Base-by-base conservation (phyloP, 2,888 invertebrate genomes). In the Deilephila elpenor region DNA sequence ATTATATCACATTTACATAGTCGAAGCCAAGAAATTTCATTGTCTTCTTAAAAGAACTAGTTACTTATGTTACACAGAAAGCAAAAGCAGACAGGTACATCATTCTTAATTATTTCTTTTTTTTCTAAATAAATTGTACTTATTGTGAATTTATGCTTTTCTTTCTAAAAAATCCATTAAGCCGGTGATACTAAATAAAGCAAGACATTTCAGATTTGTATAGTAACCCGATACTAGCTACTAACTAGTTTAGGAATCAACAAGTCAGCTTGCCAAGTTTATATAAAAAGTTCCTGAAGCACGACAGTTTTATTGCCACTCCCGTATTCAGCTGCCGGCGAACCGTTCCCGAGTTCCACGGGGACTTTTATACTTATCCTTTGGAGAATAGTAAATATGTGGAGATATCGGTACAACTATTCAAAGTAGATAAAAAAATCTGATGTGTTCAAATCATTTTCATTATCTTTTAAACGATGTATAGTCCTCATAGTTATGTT, bases 291-390 rank as follows among this genome's bases (percentile, higher is more conserved):
- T 71, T 74, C 19, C 44, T 32, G 29, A 34, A 64, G 8, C 19
- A 11, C 59, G 71, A 34, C 59, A 76, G 76, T 80, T 79, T 80
- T 80, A 79, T 77, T 78, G 75, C 80, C 75, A 73, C 80, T 77
- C 76, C 76, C 75, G 74, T 76, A 78, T 78, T 78, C 80, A 74
- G 75, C 75, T 71, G 75, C 70, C 72, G 74, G 75, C 77, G 75
- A 59, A 29, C 25, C 62, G 8, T 62, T 62, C 17, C 20, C 5
- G 29, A 67, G 64, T 37, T 64, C 25, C 20, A 6, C 44, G 17
- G 51, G 51, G 17, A 67, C 51, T 67, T 67, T 56, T 67, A 67
- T 67, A 51, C 67, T 67, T 29, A 67, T 67, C 51, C 44, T 44
- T 51, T 3, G 17, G 3, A 17, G 29, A 32, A 7, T 20, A 51